A percentile compares a stretch with the other conserved stretches of the same genome.
Evolutionary conservation across 2,888 invertebrate genomes (phyloP).

Genomic region (Nephrotoma appendiculata): DNA sequence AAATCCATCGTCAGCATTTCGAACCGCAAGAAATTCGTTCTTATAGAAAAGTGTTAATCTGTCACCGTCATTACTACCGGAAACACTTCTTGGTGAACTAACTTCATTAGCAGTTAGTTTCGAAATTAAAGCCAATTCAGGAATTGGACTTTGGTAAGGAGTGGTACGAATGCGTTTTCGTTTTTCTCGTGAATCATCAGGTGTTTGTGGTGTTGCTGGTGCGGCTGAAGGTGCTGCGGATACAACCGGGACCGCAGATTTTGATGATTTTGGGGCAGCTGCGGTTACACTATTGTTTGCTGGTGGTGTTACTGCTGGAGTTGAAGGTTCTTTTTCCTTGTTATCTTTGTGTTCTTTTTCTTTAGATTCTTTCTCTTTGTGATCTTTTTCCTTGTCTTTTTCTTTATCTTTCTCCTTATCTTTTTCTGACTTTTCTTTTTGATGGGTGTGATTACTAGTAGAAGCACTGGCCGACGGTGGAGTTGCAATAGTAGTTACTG

Average conservation of each 20-base stretch:
- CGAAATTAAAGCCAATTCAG: slow-evolving; percentile 61
- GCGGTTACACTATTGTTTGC: neutral
- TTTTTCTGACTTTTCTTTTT: neutral
- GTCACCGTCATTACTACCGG: slow-evolving; percentile 40
- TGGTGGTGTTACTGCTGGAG: slow-evolving; percentile 2
- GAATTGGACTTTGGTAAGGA: slow-evolving; percentile 68
- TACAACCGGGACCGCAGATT: neutral
- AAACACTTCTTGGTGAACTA: slow-evolving; percentile 38
- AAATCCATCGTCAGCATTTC: slow-evolving; percentile 78
- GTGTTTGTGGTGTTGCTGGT: slow-evolving; percentile 12
- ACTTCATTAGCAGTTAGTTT: slow-evolving; percentile 50
- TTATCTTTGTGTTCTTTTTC: neutral
- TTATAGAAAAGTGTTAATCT: slow-evolving; percentile 79
- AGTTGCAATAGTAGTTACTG: slow-evolving; percentile 19
- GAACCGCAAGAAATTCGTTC: slow-evolving; percentile 79
- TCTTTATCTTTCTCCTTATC: neutral
- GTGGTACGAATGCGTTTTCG: slow-evolving; percentile 34
- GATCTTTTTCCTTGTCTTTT: slow-evolving; percentile 21
- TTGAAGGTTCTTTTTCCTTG: slow-evolving; percentile 3
- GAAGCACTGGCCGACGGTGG: slow-evolving; percentile 7
- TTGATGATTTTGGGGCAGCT: neutral
- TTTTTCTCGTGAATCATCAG: slow-evolving; percentile 17
- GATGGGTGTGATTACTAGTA: neutral
- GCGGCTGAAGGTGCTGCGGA: slow-evolving; percentile 1
- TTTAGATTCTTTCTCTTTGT: slow-evolving; percentile 9